phyloP scores from a whole-genome alignment of 2,888 invertebrate species.

The Ornithoptera priamus region DNA sequence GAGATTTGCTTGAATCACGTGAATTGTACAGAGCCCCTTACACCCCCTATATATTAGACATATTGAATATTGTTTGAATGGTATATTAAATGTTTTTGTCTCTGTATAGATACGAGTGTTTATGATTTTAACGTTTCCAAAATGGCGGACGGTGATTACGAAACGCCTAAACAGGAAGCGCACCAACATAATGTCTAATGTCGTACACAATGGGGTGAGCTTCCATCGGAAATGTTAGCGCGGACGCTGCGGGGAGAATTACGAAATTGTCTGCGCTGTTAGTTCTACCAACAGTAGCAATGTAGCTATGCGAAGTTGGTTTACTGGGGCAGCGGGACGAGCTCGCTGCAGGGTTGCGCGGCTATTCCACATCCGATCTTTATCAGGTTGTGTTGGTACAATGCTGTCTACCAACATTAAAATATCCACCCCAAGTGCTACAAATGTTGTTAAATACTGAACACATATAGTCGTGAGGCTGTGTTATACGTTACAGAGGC shows the following conservation, averaged over 20 bases:
- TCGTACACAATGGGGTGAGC: constrained; percentile 25
- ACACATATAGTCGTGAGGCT: too few relatives aligned
- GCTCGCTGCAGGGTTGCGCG: constrained; percentile 7
- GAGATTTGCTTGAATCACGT: too few relatives aligned
- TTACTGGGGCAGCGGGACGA: constrained; percentile 20
- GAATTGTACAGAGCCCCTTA: too few relatives aligned
- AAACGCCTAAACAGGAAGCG: constrained; percentile 14
- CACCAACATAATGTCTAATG: constrained; percentile 24
- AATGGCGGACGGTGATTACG: background rate
- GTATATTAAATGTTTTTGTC: background rate
- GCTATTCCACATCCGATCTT: constrained; percentile 19
- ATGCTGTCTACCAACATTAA: background rate
- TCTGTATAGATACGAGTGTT: background rate
- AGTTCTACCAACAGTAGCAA: constrained; percentile 14
- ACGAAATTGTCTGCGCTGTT: constrained; percentile 26
- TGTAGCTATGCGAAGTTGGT: constrained; percentile 25
- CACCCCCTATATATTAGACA: too few relatives aligned
- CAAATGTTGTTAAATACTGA: too few relatives aligned
- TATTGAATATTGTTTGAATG: background rate
- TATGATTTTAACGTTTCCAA: constrained; percentile 9
- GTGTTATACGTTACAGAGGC: too few relatives aligned
- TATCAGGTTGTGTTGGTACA: background rate
- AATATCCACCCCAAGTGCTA: background rate
- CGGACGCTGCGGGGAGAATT: constrained; percentile 23
- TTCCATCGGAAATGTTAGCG: constrained; percentile 27